phyloP scores from a whole-genome alignment of 2,888 invertebrate genomes.

The Venusia cambrica region DNA sequence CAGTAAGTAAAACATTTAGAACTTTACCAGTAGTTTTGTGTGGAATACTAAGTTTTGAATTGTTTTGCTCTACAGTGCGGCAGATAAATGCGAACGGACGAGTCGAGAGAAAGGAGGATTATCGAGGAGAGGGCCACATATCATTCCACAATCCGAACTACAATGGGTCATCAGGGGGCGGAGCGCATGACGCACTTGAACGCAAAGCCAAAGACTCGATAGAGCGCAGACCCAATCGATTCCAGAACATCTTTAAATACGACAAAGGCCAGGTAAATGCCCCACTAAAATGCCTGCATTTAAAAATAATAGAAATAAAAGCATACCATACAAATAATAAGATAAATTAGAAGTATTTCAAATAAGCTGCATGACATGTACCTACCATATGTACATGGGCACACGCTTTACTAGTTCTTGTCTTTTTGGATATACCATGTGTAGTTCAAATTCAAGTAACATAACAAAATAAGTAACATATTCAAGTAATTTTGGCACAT shows the following conservation, averaged over 20 bases:
- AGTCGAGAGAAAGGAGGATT: slow-evolving; percentile 61
- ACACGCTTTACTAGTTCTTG: too few species aligned
- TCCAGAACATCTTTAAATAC: slow-evolving; percentile 86
- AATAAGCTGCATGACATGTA: too few species aligned
- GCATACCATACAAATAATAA: too few species aligned
- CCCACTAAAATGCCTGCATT: too few species aligned
- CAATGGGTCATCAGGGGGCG: slow-evolving; percentile 58
- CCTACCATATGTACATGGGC: too few species aligned
- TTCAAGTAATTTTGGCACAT: too few species aligned
- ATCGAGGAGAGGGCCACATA: slow-evolving; percentile 83
- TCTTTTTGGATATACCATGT: too few species aligned
- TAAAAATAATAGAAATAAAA: too few species aligned
- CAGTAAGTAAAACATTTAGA: slow-evolving; percentile 36
- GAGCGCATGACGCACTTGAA: slow-evolving; percentile 53
- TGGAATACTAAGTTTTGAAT: slow-evolving; percentile 16
- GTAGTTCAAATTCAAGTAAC: too few species aligned
- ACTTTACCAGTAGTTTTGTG: slow-evolving; percentile 12
- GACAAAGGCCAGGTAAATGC: slow-evolving; percentile 87
- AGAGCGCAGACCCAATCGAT: slow-evolving; percentile 57
- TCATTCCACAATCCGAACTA: slow-evolving; percentile 96
- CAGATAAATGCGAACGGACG: slow-evolving; percentile 29
- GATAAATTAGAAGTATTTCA: too few species aligned
- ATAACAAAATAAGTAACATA: too few species aligned
- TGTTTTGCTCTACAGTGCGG: slow-evolving; percentile 23
- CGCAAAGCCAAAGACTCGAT: slow-evolving; percentile 53